Evolutionary conservation across 2,797 vertebrate species (phyloP).

Genomic region (Streptopelia turtur): DNA sequence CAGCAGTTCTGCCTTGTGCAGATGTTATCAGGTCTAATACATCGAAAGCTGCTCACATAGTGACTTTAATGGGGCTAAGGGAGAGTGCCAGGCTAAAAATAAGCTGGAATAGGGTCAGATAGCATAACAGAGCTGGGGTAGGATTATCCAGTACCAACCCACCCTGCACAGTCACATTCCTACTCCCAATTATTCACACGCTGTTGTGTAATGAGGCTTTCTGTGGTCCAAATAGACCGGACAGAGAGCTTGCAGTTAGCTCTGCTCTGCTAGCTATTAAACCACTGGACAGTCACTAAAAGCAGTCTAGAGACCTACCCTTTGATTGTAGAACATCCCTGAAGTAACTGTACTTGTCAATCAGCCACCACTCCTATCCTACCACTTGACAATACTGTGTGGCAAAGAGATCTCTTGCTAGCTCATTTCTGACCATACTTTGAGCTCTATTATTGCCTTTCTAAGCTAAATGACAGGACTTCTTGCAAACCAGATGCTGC

Average conservation of each 20-base stretch:
- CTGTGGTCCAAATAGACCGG: not conserved
- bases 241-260: not conserved
- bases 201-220: not conserved
- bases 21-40: slow-evolving; percentile 34
- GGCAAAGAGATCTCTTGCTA: not conserved
- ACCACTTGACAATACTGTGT: not conserved
- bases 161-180: slow-evolving; percentile 13
- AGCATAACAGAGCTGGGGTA: not conserved
- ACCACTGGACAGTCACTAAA: not conserved
- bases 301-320: not conserved
- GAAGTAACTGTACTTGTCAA: not conserved
- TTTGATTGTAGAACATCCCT: not conserved
- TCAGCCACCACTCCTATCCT: not conserved
- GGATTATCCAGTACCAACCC: not conserved
- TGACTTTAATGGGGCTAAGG: not conserved
- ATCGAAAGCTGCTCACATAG: not conserved
- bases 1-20: not conserved
- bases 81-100: slow-evolving; percentile 2
- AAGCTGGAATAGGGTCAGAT: not conserved
- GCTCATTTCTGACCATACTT: not conserved
- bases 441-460: not conserved
- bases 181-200: not conserved
- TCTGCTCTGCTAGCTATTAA: not conserved
- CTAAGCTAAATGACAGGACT: not conserved
- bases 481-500: not conserved